phyloP scores from a whole-genome alignment of 2,888 invertebrate genomes.

The Epistrophe grossulariae region DNA sequence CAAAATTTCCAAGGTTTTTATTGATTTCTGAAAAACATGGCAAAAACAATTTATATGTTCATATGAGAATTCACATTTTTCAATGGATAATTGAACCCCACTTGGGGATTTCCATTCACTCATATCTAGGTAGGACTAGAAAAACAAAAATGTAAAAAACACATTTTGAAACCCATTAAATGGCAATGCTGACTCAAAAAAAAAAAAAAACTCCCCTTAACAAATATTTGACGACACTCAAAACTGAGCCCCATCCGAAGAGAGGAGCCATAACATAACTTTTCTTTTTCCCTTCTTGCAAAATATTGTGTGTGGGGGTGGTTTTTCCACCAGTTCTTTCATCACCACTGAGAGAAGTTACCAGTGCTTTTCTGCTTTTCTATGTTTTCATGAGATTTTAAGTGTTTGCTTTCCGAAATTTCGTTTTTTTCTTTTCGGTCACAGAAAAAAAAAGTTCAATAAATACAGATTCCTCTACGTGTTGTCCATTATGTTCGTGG shows the following conservation, averaged over 20 bases:
- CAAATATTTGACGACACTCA: constrained; percentile 72
- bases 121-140: too few relatives aligned
- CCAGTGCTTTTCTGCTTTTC: constrained; percentile 71
- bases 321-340: constrained; percentile 73
- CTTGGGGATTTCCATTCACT: too few relatives aligned
- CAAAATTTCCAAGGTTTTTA: too few relatives aligned
- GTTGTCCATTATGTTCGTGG: constrained; percentile 27
- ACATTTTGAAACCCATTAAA: not conserved
- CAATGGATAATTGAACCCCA: too few relatives aligned
- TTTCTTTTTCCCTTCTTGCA: constrained; percentile 32
- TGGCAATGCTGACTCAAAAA: constrained; percentile 67
- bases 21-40: too few relatives aligned
- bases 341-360: constrained; percentile 71
- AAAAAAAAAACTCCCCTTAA: constrained; percentile 63
- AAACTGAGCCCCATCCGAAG: constrained; percentile 48
- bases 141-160: too few relatives aligned
- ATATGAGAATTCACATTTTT: too few relatives aligned
- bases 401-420: constrained; percentile 64
- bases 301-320: constrained; percentile 59
- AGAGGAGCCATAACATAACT: constrained; percentile 63
- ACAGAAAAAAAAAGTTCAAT: constrained; percentile 14
- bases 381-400: constrained; percentile 71
- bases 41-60: too few relatives aligned
- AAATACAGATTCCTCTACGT: constrained; percentile 29
- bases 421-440: constrained; percentile 17